Conservation (phyloP, 1,140 invertebrate genomes). For the Drosophila nebulosa region DNA sequence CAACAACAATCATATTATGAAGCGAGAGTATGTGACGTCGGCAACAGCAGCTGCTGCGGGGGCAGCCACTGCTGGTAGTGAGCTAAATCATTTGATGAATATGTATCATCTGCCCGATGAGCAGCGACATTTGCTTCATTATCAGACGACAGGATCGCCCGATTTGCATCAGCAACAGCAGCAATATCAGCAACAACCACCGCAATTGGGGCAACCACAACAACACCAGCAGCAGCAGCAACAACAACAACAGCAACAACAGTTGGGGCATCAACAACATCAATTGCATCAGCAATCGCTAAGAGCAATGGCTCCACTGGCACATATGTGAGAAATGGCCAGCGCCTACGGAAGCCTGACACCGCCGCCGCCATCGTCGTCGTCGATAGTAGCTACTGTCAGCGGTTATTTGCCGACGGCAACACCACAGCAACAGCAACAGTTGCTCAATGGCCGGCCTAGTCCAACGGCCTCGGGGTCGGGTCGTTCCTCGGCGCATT, state of each 20-base stretch:
- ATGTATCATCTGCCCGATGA: constrained; percentile 85
- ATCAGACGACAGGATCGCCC: constrained; percentile 66
- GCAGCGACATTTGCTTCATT: constrained; percentile 79
- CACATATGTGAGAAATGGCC: constrained; percentile 88
- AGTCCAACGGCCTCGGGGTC: constrained; percentile 75
- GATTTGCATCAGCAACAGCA: constrained; percentile 81
- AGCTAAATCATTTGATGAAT: constrained; percentile 85
- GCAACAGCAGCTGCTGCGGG: constrained; percentile 58
- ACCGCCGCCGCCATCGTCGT: constrained; percentile 38
- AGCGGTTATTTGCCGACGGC: constrained; percentile 44
- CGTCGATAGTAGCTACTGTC: constrained; percentile 23
- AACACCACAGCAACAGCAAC: constrained; percentile 47
- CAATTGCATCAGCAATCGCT: constrained; percentile 84
- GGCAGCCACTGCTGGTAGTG: constrained; percentile 81
- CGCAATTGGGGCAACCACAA: constrained; percentile 77
- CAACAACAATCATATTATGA: constrained; percentile 82
- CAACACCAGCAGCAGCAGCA: constrained; percentile 81
- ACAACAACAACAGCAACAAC: constrained; percentile 58
- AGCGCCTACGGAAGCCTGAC: constrained; percentile 66
- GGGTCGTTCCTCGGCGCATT: constrained; percentile 76
- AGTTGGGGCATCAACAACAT: constrained; percentile 67
- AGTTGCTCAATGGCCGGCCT: constrained; percentile 56
- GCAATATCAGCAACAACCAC: constrained; percentile 79
- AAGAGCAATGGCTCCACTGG: constrained; percentile 85
- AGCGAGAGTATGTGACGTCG: constrained; percentile 85